These are phyloP conservation scores for Marcusenius ussheri DNA, from an alignment of 2,113 vertebrate genomes.

Conservation along the genomic window DNA sequence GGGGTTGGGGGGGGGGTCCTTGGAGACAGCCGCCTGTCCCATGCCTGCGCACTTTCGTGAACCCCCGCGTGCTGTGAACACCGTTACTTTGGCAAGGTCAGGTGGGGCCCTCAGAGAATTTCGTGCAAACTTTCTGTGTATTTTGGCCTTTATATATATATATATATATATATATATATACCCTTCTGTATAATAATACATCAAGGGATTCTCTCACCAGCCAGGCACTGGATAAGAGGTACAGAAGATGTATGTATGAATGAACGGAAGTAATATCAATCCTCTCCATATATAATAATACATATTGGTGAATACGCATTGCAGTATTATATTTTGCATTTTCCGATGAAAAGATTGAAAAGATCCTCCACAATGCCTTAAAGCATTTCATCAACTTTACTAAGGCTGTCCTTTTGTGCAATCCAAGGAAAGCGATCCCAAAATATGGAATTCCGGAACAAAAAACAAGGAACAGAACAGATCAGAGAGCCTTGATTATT, in stretches of 20 bases:
- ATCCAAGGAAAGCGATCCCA: not conserved
- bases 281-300: not conserved
- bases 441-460: not conserved
- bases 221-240: not conserved
- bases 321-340: not conserved
- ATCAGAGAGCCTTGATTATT: not conserved
- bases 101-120: not conserved
- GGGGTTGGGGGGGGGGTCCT: constrained; percentile 49
- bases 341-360: not conserved
- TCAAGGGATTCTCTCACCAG: not conserved
- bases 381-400: not conserved
- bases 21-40: constrained; percentile 55
- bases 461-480: not conserved
- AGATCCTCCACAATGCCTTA: not conserved
- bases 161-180: not conserved
- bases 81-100: not conserved
- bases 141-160: not conserved
- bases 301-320: not conserved
- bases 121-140: not conserved
- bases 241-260: not conserved
- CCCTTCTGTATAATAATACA: not conserved
- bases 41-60: not conserved
- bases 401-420: not conserved
- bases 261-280: not conserved
- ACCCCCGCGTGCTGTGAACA: not conserved